A percentile compares a stretch with the other conserved stretches of the same genome.
These are phyloP conservation scores for Clytia hemisphaerica DNA, from an alignment of 30 jellyfish, hydroid and myxozoan genomes.

Conservation along the genomic window DNA sequence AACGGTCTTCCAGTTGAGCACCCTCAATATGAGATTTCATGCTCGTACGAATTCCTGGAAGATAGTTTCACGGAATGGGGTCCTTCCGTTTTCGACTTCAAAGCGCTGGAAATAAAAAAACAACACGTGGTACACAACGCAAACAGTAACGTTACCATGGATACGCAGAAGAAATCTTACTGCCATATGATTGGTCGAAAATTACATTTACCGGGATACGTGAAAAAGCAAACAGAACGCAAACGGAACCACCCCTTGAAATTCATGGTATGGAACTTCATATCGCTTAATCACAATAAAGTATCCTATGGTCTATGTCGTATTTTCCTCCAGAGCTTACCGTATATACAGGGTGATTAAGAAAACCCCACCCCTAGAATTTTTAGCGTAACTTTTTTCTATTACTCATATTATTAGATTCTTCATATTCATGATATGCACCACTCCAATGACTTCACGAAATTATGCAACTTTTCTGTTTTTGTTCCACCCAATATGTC, in stretches of 20 bases:
- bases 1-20: constrained; percentile 91
- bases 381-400: no score
- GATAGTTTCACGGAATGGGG: constrained; percentile 96
- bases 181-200: constrained; percentile 24
- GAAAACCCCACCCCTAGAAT: no score
- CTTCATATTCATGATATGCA: no score
- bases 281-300: not conserved
- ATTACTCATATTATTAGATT: no score
- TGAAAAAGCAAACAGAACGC: constrained; percentile 63
- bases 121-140: constrained; percentile 8
- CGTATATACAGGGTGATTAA: no score
- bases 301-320: not conserved
- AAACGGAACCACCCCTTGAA: constrained; percentile 83
- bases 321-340: no score
- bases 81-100: constrained; percentile 25
- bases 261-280: constrained; percentile 57
- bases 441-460: no score
- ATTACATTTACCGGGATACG: constrained; percentile 66
- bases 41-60: constrained; percentile 93
- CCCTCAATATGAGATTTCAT: constrained; percentile 77
- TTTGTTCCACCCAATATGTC: no score
- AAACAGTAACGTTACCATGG: constrained; percentile 6
- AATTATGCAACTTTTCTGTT: no score
- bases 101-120: not conserved
- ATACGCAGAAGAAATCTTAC: constrained; percentile 1